These are phyloP conservation scores for Ovibos moschatus DNA, from an alignment of 2,113 vertebrate genomes.

Conservation along the genomic window DNA sequence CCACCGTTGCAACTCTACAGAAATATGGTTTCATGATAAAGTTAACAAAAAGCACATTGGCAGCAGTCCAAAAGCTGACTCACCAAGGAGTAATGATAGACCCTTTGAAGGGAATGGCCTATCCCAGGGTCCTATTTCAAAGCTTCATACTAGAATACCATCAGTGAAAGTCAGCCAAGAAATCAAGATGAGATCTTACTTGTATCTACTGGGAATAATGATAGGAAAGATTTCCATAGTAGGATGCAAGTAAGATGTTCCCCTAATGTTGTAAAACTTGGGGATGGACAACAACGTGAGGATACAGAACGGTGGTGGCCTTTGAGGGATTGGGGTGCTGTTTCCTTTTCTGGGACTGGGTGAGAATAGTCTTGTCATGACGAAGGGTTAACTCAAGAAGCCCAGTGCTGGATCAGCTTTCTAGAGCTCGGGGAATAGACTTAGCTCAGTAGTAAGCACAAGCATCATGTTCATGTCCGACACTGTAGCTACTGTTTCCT, in stretches of 20 bases:
- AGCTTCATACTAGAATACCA: constrained; percentile 67
- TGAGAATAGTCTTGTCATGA: constrained; percentile 41
- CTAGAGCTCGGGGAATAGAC: constrained; percentile 68
- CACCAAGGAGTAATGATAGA: constrained; percentile 65
- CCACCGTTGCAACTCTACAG: constrained; percentile 21
- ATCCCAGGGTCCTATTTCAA: constrained; percentile 65
- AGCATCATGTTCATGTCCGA: constrained; percentile 65
- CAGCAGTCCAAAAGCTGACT: constrained; percentile 60
- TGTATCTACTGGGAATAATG: constrained; percentile 41
- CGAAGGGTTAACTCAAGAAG: constrained; percentile 60
- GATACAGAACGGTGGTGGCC: not conserved
- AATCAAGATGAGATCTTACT: constrained; percentile 66
- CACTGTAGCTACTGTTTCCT: constrained; percentile 68
- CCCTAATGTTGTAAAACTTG: not conserved
- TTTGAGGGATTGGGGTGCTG: not conserved
- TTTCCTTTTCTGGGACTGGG: not conserved
- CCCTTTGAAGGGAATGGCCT: constrained; percentile 66
- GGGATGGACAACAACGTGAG: not conserved
- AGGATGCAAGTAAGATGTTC: not conserved
- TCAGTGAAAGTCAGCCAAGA: constrained; percentile 65
- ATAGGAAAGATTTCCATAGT: constrained; percentile 12
- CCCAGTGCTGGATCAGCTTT: constrained; percentile 50
- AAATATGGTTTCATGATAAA: constrained; percentile 55
- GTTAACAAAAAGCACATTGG: constrained; percentile 44
- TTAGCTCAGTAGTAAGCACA: constrained; percentile 70